Conservation (phyloP, 2,113 vertebrate genomes). For the Entelurus aequoreus region DNA sequence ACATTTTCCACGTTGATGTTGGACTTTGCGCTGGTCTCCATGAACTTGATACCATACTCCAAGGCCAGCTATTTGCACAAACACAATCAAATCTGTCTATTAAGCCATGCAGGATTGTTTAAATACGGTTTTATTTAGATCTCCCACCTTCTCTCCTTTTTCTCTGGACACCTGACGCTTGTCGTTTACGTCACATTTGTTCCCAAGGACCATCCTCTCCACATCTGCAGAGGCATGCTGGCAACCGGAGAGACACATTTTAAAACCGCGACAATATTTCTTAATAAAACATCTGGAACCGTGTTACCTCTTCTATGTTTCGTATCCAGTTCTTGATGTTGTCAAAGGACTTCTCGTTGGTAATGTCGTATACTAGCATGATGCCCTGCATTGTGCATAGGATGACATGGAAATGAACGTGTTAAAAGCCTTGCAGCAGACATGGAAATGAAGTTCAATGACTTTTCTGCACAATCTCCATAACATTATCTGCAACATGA, state of each 20-base stretch:
- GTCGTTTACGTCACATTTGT: conserved; percentile 97
- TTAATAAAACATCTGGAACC: not conserved
- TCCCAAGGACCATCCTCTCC: conserved; percentile 96
- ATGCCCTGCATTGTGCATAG: conserved; percentile 77
- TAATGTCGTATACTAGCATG: conserved; percentile 96
- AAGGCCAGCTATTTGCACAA: conserved; percentile 79
- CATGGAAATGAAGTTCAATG: not conserved
- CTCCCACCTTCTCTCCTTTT: conserved; percentile 84
- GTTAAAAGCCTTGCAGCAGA: not conserved
- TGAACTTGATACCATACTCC: conserved; percentile 96
- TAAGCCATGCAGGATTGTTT: not conserved
- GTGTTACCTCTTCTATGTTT: conserved; percentile 90
- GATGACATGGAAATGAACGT: not conserved
- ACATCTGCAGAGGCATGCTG: conserved; percentile 96
- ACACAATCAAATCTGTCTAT: conserved; percentile 2
- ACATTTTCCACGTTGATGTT: conserved; percentile 98
- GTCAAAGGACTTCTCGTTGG: conserved; percentile 95
- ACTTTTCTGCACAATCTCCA: not conserved
- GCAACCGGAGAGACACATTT: not conserved
- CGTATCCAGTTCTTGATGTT: conserved; percentile 98
- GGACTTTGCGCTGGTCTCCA: conserved; percentile 98
- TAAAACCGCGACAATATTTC: not conserved
- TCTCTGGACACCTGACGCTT: conserved; percentile 97
- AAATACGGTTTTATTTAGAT: too few species aligned
- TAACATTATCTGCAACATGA: too few species aligned